Conservation (phyloP, 30 jellyfish, hydroid and myxozoan species). For the Cassiopea xamachana region DNA sequence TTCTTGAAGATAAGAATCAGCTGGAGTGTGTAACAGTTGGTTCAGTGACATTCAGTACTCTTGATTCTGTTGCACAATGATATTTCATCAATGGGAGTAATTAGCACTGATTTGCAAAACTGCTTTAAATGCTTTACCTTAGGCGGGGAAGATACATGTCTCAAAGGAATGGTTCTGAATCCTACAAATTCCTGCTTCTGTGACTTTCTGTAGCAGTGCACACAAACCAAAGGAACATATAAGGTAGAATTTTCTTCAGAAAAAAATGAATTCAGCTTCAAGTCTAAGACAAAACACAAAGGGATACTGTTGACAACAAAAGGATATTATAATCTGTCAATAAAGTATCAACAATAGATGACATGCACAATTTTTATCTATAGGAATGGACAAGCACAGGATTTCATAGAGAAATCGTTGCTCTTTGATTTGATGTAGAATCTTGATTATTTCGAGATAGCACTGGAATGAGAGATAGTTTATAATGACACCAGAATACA, state of each 20-base stretch:
- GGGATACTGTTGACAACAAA: neutral
- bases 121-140: neutral
- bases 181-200: neutral
- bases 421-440: no score
- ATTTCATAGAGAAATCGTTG: no score
- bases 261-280: slow-evolving; percentile 32
- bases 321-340: no score
- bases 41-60: no score
- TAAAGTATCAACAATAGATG: no score
- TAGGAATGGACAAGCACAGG: no score
- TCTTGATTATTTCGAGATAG: no score
- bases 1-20: no score
- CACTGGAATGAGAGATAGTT: no score
- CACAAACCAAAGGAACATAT: slow-evolving; percentile 46
- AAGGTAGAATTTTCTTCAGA: slow-evolving; percentile 32
- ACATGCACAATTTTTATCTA: no score
- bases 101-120: neutral
- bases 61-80: neutral
- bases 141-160: neutral
- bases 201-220: slow-evolving; percentile 5
- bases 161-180: neutral
- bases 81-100: neutral
- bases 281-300: neutral
- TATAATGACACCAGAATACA: no score
- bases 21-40: no score